A percentile compares a stretch with the other conserved stretches of the same genome.
Conservation (phyloP, 2,797 vertebrate species). For the Bucorvus abyssinicus region DNA sequence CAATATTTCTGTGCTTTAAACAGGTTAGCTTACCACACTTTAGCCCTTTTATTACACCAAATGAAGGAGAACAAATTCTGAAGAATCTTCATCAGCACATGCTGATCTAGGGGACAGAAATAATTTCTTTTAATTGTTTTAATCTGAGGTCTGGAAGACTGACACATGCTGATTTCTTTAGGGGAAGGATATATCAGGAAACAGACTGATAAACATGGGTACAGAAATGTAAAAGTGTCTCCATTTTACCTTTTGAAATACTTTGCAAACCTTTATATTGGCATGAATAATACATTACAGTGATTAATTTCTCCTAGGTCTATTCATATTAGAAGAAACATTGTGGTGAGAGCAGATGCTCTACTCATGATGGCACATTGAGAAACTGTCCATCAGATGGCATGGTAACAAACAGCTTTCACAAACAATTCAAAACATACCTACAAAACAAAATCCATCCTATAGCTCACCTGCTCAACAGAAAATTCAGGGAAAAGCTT, state of each 20-base stretch:
- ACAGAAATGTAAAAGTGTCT: not conserved
- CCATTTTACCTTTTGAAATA: not conserved
- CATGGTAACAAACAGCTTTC: conserved; percentile 29
- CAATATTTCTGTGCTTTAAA: not conserved
- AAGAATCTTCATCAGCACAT: not conserved
- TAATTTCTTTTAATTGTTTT: not conserved
- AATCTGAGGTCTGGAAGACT: not conserved
- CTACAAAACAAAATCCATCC: conserved; percentile 24
- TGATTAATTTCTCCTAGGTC: conserved; percentile 18
- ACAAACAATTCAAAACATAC: conserved; percentile 50
- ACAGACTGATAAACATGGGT: not conserved
- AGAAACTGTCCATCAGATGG: conserved; percentile 56
- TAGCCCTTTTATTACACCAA: not conserved
- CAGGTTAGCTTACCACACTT: not conserved
- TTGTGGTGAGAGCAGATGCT: conserved; percentile 39
- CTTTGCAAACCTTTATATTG: not conserved
- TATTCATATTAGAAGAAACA: not conserved
- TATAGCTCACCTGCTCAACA: conserved; percentile 20
- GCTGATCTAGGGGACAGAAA: not conserved
- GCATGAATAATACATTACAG: not conserved
- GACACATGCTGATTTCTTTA: not conserved
- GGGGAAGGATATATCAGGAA: not conserved
- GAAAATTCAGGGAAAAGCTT: conserved; percentile 7
- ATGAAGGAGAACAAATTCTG: not conserved
- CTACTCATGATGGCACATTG: not conserved